These are phyloP conservation scores for Amphimallon solstitiale DNA, from an alignment of 2,888 invertebrate species.

Conservation along the genomic window DNA sequence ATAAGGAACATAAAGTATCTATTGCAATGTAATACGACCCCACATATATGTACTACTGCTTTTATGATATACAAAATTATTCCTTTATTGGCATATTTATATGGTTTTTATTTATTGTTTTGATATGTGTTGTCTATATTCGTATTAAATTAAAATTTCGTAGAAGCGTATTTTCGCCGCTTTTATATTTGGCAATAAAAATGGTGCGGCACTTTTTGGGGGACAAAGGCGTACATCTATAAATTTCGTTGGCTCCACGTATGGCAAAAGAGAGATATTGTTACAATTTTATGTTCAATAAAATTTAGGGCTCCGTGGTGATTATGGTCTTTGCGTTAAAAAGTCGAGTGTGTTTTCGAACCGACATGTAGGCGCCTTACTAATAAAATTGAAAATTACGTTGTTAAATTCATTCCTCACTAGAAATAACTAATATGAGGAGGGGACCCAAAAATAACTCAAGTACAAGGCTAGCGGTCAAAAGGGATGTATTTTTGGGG, in stretches of 20 bases:
- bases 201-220: background rate
- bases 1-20: no score
- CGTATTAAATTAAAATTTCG: constrained; percentile 17
- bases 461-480: no score
- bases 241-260: background rate
- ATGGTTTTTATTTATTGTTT: constrained; percentile 11
- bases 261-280: constrained; percentile 8
- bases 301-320: constrained; percentile 17
- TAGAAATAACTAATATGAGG: no score
- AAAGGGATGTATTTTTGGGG: no score
- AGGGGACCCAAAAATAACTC: no score
- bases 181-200: constrained; percentile 6
- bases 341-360: background rate
- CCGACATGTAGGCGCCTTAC: no score
- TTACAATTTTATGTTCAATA: constrained; percentile 26
- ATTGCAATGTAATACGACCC: no score
- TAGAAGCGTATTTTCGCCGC: background rate
- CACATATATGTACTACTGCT: no score
- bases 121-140: background rate
- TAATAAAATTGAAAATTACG: no score
- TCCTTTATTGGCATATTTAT: background rate
- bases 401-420: no score
- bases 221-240: constrained; percentile 8
- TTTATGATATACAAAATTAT: background rate
- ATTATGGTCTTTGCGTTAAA: constrained; percentile 12